Conservation (phyloP, 2,797 vertebrate genomes). For the Megaceryle alcyon region DNA sequence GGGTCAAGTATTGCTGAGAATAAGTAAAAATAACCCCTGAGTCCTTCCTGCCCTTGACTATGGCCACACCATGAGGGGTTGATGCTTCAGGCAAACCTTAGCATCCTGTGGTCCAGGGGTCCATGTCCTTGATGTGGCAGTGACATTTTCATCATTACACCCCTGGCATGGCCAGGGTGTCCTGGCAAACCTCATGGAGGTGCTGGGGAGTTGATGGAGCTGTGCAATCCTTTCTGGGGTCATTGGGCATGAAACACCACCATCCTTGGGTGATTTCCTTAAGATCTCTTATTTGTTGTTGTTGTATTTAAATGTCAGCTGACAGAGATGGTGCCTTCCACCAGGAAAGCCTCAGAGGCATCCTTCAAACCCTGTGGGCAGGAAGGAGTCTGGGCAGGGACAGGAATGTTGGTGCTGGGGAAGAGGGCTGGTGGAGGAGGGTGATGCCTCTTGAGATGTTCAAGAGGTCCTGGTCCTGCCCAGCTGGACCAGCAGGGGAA, state of each 20-base stretch:
- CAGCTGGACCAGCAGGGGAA: accelerated
- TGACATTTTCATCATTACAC: background rate
- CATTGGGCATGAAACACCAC: background rate
- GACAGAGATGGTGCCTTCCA: background rate
- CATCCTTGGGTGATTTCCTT: background rate
- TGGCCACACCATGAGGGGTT: accelerated
- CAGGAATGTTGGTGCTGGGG: accelerated
- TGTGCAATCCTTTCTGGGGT: background rate
- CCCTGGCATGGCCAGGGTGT: background rate
- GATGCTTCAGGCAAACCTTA: background rate
- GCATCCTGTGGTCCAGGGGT: background rate
- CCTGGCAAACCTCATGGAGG: background rate
- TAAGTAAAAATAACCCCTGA: background rate
- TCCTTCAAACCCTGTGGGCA: background rate
- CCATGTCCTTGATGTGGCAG: accelerated
- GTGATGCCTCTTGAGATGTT: background rate
- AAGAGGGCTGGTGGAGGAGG: background rate
- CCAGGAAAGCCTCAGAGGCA: background rate
- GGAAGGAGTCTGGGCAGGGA: background rate
- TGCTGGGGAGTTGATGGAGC: background rate
- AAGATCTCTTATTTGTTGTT: background rate
- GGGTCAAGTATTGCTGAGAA: background rate
- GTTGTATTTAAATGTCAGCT: background rate
- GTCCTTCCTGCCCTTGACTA: accelerated
- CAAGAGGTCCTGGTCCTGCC: background rate